These are phyloP conservation scores for Oncorhynchus masou DNA, from an alignment of 2,113 vertebrate genomes.

Conservation along the genomic window DNA sequence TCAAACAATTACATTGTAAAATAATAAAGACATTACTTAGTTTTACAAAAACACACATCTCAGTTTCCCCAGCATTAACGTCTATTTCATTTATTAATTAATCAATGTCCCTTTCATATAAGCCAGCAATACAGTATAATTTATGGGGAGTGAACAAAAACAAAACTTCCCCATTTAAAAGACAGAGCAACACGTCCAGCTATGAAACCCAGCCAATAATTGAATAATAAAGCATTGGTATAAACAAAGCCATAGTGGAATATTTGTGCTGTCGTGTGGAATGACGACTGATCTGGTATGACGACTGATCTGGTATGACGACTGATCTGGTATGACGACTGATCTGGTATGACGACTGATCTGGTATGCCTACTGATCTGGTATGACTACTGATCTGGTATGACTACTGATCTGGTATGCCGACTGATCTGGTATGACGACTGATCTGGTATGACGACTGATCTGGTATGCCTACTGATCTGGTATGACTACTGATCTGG, in stretches of 20 bases:
- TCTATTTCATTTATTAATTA: constrained; percentile 68
- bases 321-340: no score
- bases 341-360: no score
- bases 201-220: neutral
- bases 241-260: neutral
- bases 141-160: constrained; percentile 48
- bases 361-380: no score
- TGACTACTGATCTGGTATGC: no score
- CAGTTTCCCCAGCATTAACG: constrained; percentile 55
- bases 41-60: no score
- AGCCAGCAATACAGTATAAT: constrained; percentile 63
- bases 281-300: no score
- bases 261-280: neutral
- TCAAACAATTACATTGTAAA: no score
- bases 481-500: neutral
- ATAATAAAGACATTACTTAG: no score
- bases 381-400: neutral
- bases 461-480: no score
- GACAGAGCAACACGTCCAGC: neutral
- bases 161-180: constrained; percentile 23
- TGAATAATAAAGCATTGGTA: neutral
- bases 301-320: neutral
- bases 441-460: no score
- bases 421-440: neutral
- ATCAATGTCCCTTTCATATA: constrained; percentile 66